phyloP scores from a whole-genome alignment of 2,888 invertebrate genomes.

The Macropis europaea region DNA sequence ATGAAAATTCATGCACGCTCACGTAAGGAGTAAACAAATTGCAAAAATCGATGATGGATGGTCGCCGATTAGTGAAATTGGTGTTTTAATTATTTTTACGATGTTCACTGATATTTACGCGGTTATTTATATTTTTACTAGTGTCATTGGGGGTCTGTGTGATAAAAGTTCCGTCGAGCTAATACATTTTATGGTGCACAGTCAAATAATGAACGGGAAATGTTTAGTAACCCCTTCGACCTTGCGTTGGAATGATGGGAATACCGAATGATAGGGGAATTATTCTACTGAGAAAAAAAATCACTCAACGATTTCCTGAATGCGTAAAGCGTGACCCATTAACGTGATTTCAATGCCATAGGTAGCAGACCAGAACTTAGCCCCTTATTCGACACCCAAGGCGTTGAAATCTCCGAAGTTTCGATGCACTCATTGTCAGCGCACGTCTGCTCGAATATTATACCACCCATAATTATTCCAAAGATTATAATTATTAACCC shows the following conservation, averaged over 20 bases:
- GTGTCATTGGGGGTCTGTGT: too few species aligned
- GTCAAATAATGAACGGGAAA: neutral
- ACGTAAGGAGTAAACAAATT: too few species aligned
- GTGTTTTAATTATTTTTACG: too few species aligned
- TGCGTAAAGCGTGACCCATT: neutral
- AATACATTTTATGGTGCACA: neutral
- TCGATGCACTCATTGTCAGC: neutral
- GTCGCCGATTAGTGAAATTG: too few species aligned
- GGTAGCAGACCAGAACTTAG: conserved; percentile 22
- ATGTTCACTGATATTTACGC: too few species aligned
- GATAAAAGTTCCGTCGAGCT: too few species aligned
- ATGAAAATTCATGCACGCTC: too few species aligned
- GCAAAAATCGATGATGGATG: too few species aligned
- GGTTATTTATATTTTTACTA: too few species aligned
- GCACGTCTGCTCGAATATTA: neutral
- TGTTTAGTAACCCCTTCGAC: neutral
- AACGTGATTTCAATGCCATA: conserved; percentile 21
- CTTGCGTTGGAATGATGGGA: neutral
- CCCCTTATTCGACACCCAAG: neutral
- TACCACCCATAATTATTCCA: too few species aligned
- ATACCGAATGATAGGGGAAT: neutral
- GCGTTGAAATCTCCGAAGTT: conserved; percentile 24
- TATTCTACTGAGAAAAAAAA: conserved; percentile 5
- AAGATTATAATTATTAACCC: too few species aligned
- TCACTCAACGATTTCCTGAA: neutral